Percentiles rank a stretch among this genome's conserved stretches.
phyloP scores from a whole-genome alignment of 2,888 invertebrate genomes.

The Neoitamus cyanurus region DNA sequence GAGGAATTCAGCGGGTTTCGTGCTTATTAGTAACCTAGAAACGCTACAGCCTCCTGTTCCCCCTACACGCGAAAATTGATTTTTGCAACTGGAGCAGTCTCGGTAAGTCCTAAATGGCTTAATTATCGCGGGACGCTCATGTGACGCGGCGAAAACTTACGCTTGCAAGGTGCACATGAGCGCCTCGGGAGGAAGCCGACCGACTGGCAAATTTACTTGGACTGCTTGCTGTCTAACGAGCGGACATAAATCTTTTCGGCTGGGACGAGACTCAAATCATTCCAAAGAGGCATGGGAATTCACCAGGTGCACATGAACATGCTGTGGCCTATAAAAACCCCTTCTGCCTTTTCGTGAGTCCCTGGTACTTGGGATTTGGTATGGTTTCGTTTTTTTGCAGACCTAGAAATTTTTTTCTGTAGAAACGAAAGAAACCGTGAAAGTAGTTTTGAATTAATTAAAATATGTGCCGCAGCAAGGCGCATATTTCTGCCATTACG shows the following conservation, averaged over 20 bases:
- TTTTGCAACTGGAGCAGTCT: conserved; percentile 16
- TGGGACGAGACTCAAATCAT: neutral
- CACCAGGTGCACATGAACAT: neutral
- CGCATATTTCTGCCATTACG: neutral
- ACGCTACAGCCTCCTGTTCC: neutral
- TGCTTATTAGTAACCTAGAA: conserved; percentile 17
- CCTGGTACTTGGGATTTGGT: neutral
- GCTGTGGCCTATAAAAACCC: neutral
- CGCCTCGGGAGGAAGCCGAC: neutral
- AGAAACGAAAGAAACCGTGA: neutral
- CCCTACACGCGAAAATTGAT: neutral
- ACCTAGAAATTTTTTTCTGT: neutral
- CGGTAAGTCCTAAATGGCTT: neutral
- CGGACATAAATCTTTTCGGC: neutral
- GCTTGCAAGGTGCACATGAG: neutral
- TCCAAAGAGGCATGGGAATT: neutral
- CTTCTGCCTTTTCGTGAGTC: neutral
- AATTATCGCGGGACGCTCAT: neutral
- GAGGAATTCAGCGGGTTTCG: neutral
- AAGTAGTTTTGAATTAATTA: neutral
- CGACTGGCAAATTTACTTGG: neutral
- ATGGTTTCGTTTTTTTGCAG: neutral
- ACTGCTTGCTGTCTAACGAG: neutral
- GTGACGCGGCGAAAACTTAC: neutral
- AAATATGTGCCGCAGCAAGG: neutral